Conservation (phyloP, 2,113 vertebrate genomes). For the Sphaerodactylus townsendi region DNA sequence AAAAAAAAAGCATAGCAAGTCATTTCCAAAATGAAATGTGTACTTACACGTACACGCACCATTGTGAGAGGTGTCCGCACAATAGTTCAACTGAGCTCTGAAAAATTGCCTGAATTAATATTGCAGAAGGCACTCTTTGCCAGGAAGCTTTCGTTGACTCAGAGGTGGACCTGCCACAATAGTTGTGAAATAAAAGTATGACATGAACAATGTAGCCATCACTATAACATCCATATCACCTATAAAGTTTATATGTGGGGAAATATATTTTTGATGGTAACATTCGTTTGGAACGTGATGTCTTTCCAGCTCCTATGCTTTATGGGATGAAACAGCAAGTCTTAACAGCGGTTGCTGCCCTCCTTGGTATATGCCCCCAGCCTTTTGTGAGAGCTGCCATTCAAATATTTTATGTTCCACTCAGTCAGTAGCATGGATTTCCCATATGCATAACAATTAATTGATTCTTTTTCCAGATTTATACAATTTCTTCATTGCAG, state of each 20-base stretch:
- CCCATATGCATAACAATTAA: background rate
- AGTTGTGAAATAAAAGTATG: constrained; percentile 33
- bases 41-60: constrained; percentile 11
- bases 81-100: background rate
- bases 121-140: background rate
- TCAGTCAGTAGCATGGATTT: constrained; percentile 19
- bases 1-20: background rate
- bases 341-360: background rate
- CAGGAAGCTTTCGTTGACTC: background rate
- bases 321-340: background rate
- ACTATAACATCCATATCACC: background rate
- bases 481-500: background rate
- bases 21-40: background rate
- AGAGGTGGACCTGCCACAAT: background rate
- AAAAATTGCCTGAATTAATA: background rate
- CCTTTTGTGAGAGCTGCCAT: constrained; percentile 18
- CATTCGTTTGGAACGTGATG: constrained; percentile 19
- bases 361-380: background rate
- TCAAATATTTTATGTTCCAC: background rate
- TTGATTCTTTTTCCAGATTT: background rate
- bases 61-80: background rate
- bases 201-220: constrained; percentile 17
- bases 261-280: background rate
- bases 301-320: background rate
- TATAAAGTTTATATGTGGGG: constrained; percentile 5